Evolutionary conservation across 2,113 vertebrate genomes (phyloP), one percentile per base, ranked within the genome.

Genomic region (Gopherus evgoodei): DNA sequence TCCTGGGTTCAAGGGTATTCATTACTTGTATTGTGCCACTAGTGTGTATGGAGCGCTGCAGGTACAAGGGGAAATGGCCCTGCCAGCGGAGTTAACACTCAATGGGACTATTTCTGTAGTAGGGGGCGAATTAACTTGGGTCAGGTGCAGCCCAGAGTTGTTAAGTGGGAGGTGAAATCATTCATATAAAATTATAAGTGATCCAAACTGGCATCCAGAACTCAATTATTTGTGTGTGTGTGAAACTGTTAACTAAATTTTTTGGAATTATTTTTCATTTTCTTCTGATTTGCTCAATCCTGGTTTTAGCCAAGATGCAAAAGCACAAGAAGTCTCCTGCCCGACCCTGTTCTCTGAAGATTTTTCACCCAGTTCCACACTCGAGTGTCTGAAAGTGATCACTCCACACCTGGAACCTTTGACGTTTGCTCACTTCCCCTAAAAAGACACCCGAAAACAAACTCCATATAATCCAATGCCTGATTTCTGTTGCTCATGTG

Each of bases 301-400:
- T 19, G 11, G 24, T 31, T 69, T 52, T 2, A 87, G 79, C 1
- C 1, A 57, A 38, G 31, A 22, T 8, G 8, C 2, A 52, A 89
- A 49, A 50, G 2, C 17, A 29, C 0, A 25, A 35, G 78, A 31
- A 53, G 79, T 65, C 72, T 13, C 72, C 72, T 76, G 42, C 42
- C 75, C 0, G 2, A 3, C 7, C 9, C 24, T 0, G 0, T 44
- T 84, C 25, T 44, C 4, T 2, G 47, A n/a, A 87, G 69, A 59
- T 17, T 8, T 12, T 49, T 25, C 4, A 3, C 75, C 24, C 75
- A 27, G 11, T 13, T 78, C 42, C 22, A 52, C 4, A 9, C 0
- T 0, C 0, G 21, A 75, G 5, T 1, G 17, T 14, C 22, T 7
- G 13, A 54, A 88, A 50, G 42, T 0, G 1, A 10, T 14, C 25